Base-by-base conservation (phyloP, 2,113 vertebrate species). In the Cisticola juncidis region DNA sequence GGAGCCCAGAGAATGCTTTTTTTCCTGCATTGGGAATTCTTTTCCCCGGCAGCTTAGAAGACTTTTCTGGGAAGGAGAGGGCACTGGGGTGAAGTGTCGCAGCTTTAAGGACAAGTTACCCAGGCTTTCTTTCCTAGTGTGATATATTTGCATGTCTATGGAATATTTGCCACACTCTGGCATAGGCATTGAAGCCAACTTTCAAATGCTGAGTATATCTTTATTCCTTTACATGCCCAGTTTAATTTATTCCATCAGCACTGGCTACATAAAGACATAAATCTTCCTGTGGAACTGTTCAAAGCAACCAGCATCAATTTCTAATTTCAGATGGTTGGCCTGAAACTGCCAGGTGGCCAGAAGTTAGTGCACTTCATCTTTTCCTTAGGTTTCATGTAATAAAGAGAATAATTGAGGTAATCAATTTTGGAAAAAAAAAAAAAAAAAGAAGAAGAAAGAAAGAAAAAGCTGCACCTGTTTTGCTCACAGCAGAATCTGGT, bases 161-260 rank as follows among this genome's bases (percentile, higher is more conserved):
- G 70, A 94, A 66, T 91, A 86, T 92, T 94, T 93, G 77, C 80
- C 61, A 84, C 76, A 70, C 45, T 94, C 73, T 91, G 94, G 79
- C 70, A 70, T 23, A 93, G 64, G 61, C 28, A 81, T 47, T 94
- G 74, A 93, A 94, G 50, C 35, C 70, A 82, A 61, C 28, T 94
- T 97, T 92, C 64, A 93, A 91, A 86, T 29, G 50, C 80, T 53
- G 69, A 96, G 73, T 88, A 95, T 96, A 95, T 90, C 81, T 94
- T 90, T 72, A 84, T 88, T 92, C 38, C 42, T 95, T 95, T 95
- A 91, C 83, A 95, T 84, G 60, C 74, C 58, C 62, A 64, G 82
- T 94, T 95, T 92, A 95, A 96, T 97, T 94, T 82, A 88, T 95
- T 96, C 86, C 47, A 83, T 96, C 92, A 95, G 86, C 85, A 72